Evolutionary conservation across 2,888 invertebrate genomes (phyloP).

Genomic region (Trachelus iudaicus): DNA sequence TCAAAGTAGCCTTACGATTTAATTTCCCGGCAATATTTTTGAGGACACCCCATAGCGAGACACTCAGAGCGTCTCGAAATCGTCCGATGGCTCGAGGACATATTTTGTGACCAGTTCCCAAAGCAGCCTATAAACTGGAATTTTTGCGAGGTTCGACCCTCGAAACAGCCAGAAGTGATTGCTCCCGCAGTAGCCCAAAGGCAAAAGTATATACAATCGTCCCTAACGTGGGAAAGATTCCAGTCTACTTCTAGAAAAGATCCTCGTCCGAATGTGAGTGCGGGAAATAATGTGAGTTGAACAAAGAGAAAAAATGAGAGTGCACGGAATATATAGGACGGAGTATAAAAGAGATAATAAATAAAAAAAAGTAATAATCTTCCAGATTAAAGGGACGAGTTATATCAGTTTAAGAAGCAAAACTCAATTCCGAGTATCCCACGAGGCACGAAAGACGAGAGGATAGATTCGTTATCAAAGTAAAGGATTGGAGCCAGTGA

Average conservation of each 20-base stretch:
- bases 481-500: neutral
- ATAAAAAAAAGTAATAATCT: slow-evolving; percentile 5
- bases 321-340: neutral
- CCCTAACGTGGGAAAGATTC: neutral
- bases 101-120: no score
- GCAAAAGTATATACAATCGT: neutral
- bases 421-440: neutral
- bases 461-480: neutral
- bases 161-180: no score
- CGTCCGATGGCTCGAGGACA: no score
- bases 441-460: no score
- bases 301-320: neutral
- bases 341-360: neutral
- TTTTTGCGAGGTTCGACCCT: no score
- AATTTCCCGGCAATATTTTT: no score
- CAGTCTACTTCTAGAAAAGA: neutral
- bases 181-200: no score
- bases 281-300: neutral
- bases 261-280: neutral
- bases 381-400: slow-evolving; percentile 9
- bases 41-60: no score
- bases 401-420: neutral
- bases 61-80: no score
- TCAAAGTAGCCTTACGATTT: no score
- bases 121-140: no score